These are phyloP conservation scores for Pseudorhiza aurosa DNA, from an alignment of 30 jellyfish, hydroid and myxozoan genomes.

Conservation along the genomic window DNA sequence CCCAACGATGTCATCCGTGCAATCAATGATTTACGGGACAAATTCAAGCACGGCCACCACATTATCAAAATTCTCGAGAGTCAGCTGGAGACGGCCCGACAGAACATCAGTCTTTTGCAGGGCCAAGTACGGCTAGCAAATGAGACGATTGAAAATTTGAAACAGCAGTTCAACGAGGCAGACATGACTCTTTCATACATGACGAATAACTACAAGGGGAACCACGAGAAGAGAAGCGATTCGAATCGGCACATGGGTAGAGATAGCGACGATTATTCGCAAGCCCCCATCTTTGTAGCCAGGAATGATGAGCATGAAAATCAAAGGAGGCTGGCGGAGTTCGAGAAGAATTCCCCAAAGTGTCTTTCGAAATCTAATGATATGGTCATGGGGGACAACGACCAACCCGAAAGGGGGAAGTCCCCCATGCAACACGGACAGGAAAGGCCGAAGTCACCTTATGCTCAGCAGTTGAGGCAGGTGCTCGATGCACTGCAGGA, in stretches of 20 bases:
- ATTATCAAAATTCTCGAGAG: conserved; percentile 83
- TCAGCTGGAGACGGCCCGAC: conserved; percentile 94
- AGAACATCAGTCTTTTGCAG: conserved; percentile 86
- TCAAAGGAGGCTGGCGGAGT: conserved; percentile 30
- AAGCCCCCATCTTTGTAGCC: conserved; percentile 25
- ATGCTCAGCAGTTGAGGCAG: conserved; percentile 94
- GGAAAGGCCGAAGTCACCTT: conserved; percentile 86
- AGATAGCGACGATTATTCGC: conserved; percentile 31
- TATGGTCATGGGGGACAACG: conserved; percentile 13
- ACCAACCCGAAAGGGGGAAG: conserved; percentile 23
- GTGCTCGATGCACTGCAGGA: conserved; percentile 94
- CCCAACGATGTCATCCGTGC: conserved; percentile 60
- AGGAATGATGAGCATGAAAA: conserved; percentile 50
- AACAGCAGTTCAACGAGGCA: conserved; percentile 85
- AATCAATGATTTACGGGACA: conserved; percentile 70
- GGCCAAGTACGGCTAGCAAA: conserved; percentile 94
- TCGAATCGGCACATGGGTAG: conserved; percentile 9
- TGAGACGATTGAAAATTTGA: conserved; percentile 87
- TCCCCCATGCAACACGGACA: conserved; percentile 51
- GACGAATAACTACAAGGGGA: conserved; percentile 57
- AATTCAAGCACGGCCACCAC: conserved; percentile 91
- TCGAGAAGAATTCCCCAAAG: conserved; percentile 47
- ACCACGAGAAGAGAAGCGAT: conserved; percentile 21
- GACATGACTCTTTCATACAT: conserved; percentile 69
- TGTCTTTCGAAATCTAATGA: conserved; percentile 24